A percentile compares a stretch with the other conserved stretches of the same genome.
Conservation (phyloP, 2,113 vertebrate genomes). For the Hippocampus comes region DNA sequence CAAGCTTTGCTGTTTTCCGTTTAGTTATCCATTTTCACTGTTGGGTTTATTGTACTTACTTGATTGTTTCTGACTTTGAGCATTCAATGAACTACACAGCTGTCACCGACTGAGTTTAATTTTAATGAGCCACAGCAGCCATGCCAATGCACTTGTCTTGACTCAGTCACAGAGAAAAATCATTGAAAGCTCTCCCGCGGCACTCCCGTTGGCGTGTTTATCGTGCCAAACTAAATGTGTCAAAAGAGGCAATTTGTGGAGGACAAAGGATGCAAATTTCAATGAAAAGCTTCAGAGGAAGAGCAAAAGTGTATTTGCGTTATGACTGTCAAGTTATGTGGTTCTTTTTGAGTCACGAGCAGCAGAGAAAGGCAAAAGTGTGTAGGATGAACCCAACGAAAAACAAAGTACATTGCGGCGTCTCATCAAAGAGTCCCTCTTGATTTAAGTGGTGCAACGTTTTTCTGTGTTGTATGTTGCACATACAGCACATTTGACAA, state of each 20-base stretch:
- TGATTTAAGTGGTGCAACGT: not conserved
- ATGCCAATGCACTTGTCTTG: constrained; percentile 33
- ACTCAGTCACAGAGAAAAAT: constrained; percentile 55
- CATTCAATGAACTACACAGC: constrained; percentile 33
- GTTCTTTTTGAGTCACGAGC: constrained; percentile 72
- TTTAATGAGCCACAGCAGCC: constrained; percentile 33
- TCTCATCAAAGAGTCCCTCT: constrained; percentile 50
- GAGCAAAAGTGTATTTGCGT: constrained; percentile 30
- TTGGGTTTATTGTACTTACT: constrained; percentile 26
- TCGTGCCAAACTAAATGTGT: constrained; percentile 45
- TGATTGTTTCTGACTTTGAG: constrained; percentile 25
- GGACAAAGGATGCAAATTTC: constrained; percentile 48
- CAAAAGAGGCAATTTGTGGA: constrained; percentile 33
- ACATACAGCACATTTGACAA: no score
- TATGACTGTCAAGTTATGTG: constrained; percentile 57
- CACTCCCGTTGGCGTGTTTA: constrained; percentile 24
- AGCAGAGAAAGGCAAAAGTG: constrained; percentile 55
- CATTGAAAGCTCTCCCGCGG: constrained; percentile 51
- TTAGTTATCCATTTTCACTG: not conserved
- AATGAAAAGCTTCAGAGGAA: constrained; percentile 42
- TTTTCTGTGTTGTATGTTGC: no score
- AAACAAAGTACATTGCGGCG: constrained; percentile 36
- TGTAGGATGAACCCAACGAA: constrained; percentile 65
- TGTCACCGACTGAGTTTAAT: constrained; percentile 22
- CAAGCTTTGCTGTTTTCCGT: constrained; percentile 2